phyloP scores from a whole-genome alignment of 2,888 invertebrate genomes.

The Coenonympha glycerion region DNA sequence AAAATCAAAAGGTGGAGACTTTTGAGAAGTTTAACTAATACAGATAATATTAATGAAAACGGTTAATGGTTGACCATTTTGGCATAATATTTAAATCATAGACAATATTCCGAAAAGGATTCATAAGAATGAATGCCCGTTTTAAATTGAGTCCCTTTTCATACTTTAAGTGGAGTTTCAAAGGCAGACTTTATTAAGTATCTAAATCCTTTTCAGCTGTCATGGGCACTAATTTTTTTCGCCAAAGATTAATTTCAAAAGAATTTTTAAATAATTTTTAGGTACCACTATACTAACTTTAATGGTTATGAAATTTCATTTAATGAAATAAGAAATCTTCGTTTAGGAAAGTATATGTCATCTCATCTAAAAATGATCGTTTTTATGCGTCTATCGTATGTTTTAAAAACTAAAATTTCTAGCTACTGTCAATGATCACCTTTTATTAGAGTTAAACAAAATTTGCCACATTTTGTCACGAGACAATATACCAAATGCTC shows the following conservation, averaged over 20 bases:
- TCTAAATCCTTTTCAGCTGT: slow-evolving; percentile 2
- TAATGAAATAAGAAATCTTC: too few species aligned
- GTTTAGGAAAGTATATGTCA: too few species aligned
- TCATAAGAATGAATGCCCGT: neutral
- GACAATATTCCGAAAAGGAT: neutral
- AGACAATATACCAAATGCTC: too few species aligned
- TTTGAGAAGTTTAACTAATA: too few species aligned
- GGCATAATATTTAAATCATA: neutral
- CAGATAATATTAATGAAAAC: too few species aligned
- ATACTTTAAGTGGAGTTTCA: neutral
- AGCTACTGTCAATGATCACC: too few species aligned
- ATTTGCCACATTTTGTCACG: too few species aligned
- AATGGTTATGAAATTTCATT: neutral
- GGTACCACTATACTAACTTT: neutral
- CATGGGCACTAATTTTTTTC: neutral
- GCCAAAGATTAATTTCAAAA: neutral
- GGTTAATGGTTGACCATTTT: neutral
- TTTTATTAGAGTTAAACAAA: too few species aligned
- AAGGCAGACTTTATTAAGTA: slow-evolving; percentile 1
- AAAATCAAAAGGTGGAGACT: too few species aligned
- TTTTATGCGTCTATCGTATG: too few species aligned
- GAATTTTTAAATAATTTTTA: neutral
- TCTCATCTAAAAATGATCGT: too few species aligned
- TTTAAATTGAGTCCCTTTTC: slow-evolving; percentile 5
- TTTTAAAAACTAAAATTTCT: too few species aligned